These are phyloP conservation scores for Ormyrus thymus DNA, from an alignment of 2,888 invertebrate genomes.

Conservation along the genomic window DNA sequence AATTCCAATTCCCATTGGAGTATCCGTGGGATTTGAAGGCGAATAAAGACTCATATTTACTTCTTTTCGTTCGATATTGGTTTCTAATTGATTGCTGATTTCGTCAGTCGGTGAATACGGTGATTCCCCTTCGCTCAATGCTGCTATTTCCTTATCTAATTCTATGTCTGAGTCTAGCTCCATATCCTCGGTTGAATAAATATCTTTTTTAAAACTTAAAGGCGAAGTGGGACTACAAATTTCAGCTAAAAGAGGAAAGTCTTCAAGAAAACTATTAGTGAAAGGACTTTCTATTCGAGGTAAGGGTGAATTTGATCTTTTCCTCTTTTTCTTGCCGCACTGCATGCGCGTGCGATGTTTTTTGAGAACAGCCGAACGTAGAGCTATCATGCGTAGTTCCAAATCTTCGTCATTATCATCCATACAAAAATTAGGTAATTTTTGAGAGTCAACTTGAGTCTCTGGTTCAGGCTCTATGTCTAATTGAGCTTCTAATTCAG, in stretches of 20 bases:
- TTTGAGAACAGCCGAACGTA: conserved; percentile 82
- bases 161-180: conserved; percentile 72
- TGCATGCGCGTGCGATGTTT: conserved; percentile 78
- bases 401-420: conserved; percentile 80
- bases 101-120: conserved; percentile 72
- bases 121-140: conserved; percentile 49
- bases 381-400: conserved; percentile 80
- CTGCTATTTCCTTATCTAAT: conserved; percentile 62
- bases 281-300: conserved; percentile 69
- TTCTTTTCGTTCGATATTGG: neutral
- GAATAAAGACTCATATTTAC: conserved; percentile 53
- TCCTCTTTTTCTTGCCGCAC: conserved; percentile 13
- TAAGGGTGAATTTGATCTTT: neutral
- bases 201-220: conserved; percentile 46
- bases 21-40: conserved; percentile 56
- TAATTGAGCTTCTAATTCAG: neutral
- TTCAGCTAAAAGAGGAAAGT: conserved; percentile 60
- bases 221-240: conserved; percentile 56
- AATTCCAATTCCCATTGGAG: neutral
- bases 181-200: conserved; percentile 68
- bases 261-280: conserved; percentile 65
- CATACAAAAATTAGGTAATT: conserved; percentile 37
- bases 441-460: neutral
- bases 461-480: too few relatives aligned
- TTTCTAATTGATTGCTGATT: conserved; percentile 32